Conservation (phyloP, 1,140 invertebrate species). For the Drosophila lini region DNA sequence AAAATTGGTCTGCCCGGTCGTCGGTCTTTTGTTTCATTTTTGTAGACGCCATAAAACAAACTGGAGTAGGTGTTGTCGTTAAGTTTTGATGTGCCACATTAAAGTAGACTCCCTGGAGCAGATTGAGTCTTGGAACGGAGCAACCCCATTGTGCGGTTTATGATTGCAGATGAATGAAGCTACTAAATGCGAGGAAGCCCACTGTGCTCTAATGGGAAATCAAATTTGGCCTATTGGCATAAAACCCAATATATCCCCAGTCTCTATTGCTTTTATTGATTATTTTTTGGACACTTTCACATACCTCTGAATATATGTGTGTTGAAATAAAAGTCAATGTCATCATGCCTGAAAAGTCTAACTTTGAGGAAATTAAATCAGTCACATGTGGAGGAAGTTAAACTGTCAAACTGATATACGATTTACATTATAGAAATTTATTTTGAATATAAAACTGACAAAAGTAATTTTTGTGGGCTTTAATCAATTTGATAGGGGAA, state of each 20-base stretch:
- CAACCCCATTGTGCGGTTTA: conserved; percentile 69
- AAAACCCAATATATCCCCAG: conserved; percentile 11
- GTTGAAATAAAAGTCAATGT: conserved; percentile 22
- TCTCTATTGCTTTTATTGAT: conserved; percentile 48
- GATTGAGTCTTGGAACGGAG: conserved; percentile 8
- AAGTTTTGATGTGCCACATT: conserved; percentile 79
- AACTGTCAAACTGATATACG: conserved; percentile 18
- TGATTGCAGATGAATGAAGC: conserved; percentile 45
- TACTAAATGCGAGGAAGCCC: conserved; percentile 52
- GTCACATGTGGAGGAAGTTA: conserved; percentile 15
- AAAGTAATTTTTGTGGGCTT: neutral
- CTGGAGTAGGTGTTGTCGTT: conserved; percentile 79
- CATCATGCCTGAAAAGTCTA: neutral
- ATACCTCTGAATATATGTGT: conserved; percentile 4
- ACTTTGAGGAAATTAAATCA: conserved; percentile 37
- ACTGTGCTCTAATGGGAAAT: conserved; percentile 52
- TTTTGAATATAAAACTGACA: neutral
- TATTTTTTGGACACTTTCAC: conserved; percentile 48
- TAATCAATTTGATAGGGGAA: neutral
- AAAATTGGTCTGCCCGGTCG: conserved; percentile 12
- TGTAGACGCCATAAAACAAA: conserved; percentile 60
- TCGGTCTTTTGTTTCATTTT: conserved; percentile 47
- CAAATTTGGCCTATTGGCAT: conserved; percentile 46
- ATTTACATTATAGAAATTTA: conserved; percentile 4
- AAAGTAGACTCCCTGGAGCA: conserved; percentile 53